phyloP scores from a whole-genome alignment of 2,113 vertebrate species.

The Pygoscelis adeliae region DNA sequence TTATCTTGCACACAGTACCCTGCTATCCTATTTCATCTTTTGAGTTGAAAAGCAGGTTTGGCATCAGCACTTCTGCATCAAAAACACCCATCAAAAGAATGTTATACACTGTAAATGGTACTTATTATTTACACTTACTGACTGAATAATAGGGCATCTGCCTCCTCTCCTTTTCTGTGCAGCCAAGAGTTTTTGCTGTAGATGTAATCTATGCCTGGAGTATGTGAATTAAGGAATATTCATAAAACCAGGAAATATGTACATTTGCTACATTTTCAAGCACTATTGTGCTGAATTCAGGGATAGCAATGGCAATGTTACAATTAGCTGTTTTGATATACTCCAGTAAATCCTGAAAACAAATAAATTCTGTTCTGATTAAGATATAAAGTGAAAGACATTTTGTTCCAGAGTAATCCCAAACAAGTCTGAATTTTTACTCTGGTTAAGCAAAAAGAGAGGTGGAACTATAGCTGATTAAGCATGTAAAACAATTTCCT shows the following conservation, averaged over 20 bases:
- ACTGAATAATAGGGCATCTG: background rate
- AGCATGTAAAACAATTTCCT: background rate
- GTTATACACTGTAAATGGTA: background rate
- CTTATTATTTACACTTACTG: background rate
- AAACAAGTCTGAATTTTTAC: background rate
- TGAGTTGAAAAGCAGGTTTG: background rate
- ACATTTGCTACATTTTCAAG: background rate
- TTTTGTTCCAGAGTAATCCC: background rate
- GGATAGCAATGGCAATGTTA: background rate
- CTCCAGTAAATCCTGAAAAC: background rate
- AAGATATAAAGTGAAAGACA: background rate
- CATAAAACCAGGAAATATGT: background rate
- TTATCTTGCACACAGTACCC: background rate
- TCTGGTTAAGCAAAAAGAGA: background rate
- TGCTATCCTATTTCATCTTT: background rate
- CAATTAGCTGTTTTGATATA: background rate
- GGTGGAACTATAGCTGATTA: background rate
- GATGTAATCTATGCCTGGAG: background rate
- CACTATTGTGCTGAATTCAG: background rate
- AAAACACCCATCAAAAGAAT: background rate
- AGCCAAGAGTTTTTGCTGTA: background rate
- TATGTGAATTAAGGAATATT: background rate
- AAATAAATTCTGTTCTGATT: background rate
- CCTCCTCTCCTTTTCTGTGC: background rate
- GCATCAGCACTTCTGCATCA: background rate